Evolutionary conservation across 2,888 invertebrate genomes (phyloP), one percentile per base, ranked within the genome.

Genomic region (Chloroclysta siterata): DNA sequence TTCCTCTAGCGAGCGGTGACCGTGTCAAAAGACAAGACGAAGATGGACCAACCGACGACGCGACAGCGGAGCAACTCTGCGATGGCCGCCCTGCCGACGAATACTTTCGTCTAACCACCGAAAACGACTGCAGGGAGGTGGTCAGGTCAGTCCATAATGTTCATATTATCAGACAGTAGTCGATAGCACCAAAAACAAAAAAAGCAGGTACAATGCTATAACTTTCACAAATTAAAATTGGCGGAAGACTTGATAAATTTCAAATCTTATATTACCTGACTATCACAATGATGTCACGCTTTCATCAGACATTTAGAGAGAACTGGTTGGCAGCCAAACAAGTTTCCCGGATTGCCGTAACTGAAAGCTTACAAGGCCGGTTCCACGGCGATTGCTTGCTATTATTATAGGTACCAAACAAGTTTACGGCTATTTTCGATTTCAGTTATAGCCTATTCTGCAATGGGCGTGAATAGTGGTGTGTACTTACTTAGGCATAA

Each of bases 61-160:
- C 90, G 63, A 95, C 90, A 71, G 93, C 97, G 4, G 98, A 98
- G 79, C 96, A 97, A 87, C 94, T 97, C 56, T 98, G 98, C 88
- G 95, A 96, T 72, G 96, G 97, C 80, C 94, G 98, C 76, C 97
- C 98, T 4, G 97, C 96, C 15, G 98, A 98, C 81, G 98, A 98
- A 89, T 98, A 98, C 93, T 98, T 98, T 94, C 95, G 98, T 72
- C 93, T 98, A 75, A 94, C 95, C 72, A 95, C 95, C 56, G 97
- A 97, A 29, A 96, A 96, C 70, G 98, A 98, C 90, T 98, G 98
- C 90, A 95, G 98, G 77, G 98, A 98, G 88, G 98, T 98, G 74
- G 98, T 98, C 82, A 97, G 98, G 97, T 98, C 94, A 94, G 87
- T 71, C 66, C 60, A 65, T 56, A 68, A 69, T 68, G 66, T 22